Evolutionary conservation across 35 echinoderm and acorn worm genomes (phyloP).

Genomic region (Ptychodera flava): DNA sequence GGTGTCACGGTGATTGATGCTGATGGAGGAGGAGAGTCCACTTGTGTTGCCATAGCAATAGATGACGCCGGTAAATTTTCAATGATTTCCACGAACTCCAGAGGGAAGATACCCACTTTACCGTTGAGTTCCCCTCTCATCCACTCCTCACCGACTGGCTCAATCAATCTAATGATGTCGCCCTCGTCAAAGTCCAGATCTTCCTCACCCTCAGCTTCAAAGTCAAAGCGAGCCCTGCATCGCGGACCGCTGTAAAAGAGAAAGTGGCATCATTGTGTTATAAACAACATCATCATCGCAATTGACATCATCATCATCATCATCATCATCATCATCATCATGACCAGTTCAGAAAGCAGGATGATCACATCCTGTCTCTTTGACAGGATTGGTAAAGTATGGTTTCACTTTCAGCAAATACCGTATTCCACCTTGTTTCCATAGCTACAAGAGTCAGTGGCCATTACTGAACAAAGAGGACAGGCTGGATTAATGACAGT

Average conservation of each 20-base stretch:
- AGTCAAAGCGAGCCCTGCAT: constrained; percentile 86
- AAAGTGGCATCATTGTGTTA: no score
- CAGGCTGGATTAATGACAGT: no score
- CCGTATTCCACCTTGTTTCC: no score
- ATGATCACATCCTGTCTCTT: no score
- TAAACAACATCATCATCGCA: no score
- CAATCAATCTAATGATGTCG: constrained; percentile 61
- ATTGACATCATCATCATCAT: no score
- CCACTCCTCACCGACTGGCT: constrained; percentile 68
- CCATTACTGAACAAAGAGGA: no score
- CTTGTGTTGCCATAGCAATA: neutral
- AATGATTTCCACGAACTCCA: constrained; percentile 70
- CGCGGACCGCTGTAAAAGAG: constrained; percentile 58
- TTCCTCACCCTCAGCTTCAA: constrained; percentile 40
- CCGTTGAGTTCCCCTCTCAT: constrained; percentile 65
- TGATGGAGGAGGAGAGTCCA: neutral
- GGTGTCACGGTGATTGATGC: neutral
- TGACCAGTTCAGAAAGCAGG: no score
- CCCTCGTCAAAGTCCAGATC: constrained; percentile 76
- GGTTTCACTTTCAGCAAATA: no score
- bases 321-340: no score
- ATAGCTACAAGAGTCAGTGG: no score
- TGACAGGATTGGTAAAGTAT: no score
- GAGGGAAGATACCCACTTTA: constrained; percentile 72
- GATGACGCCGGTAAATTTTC: constrained; percentile 49